Evolutionary conservation across 1,140 invertebrate genomes (phyloP).

Genomic region (Ooceraea biroi): DNA sequence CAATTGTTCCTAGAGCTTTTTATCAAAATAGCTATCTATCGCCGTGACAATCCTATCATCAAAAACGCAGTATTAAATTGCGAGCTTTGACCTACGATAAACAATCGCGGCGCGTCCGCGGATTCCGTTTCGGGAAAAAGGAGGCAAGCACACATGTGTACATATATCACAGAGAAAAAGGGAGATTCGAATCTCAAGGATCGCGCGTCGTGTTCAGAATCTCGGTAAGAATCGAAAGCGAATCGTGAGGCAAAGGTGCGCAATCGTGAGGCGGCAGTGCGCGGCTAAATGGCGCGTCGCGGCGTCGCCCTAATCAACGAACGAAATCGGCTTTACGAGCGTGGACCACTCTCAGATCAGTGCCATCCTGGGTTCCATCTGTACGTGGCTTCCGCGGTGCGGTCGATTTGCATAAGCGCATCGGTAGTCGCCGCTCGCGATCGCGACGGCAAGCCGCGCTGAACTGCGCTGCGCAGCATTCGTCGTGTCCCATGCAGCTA

Average conservation of each 20-base stretch:
- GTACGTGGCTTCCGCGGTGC: conserved; percentile 55
- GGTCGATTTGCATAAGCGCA: conserved; percentile 64
- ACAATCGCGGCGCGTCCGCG: conserved; percentile 3
- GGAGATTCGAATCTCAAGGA: conserved; percentile 54
- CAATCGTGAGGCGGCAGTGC: conserved; percentile 1
- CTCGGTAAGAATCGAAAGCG: conserved; percentile 43
- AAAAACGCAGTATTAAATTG: conserved; percentile 28
- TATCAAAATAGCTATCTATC: conserved; percentile 37
- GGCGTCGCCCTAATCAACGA: conserved; percentile 22
- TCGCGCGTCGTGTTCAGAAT: conserved; percentile 2
- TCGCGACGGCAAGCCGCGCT: conserved; percentile 1
- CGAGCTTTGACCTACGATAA: conserved; percentile 38
- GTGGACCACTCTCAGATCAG: neutral
- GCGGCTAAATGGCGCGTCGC: conserved; percentile 19
- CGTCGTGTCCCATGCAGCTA: conserved; percentile 81
- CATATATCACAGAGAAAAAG: conserved; percentile 7
- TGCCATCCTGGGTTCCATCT: neutral
- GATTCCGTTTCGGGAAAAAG: conserved; percentile 3
- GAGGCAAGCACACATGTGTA: neutral
- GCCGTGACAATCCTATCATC: conserved; percentile 23
- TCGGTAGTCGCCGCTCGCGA: conserved; percentile 32
- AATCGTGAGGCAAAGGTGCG: conserved; percentile 4
- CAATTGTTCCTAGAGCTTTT: no score
- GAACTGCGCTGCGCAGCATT: conserved; percentile 19
- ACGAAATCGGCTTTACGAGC: neutral